Base-by-base conservation (phyloP, 2,113 vertebrate genomes). In the Prunella fulvescens region DNA sequence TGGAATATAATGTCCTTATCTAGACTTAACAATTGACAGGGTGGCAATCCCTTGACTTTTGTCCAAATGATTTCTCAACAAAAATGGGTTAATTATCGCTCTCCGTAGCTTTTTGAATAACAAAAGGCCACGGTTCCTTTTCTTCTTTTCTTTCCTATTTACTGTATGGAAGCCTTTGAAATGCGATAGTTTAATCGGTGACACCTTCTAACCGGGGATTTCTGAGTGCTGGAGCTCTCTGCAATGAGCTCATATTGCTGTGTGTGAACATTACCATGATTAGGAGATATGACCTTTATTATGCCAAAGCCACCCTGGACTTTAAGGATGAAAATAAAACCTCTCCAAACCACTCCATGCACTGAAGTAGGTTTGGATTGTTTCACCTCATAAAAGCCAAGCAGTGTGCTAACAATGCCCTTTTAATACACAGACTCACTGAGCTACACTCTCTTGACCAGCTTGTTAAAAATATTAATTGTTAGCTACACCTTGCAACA, bases 1-100 rank as follows among this genome's bases (percentile, higher is more conserved):
- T 60, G 78, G 95, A 97, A 97, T 98, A 98, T 97, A 98, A 98
- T 98, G 98, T 98, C 97, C 98, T 98, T 98, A 98, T 98, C 98
- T 97, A 95, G 96, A 96, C 97, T 97, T 97, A 97, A 98, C 98
- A 98, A 98, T 98, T 98, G 98, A 98, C 98, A 98, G 98, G 98
- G 98, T 98, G 98, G 98, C 98, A 98, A 98, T 98, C 97, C 98
- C 97, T 98, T 98, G 98, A 98, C 97, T 97, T 97, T 98, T 98
- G 98, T 98, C 98, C 98, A 98, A 97, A 98, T 98, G 98, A 98
- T 98, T 98, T 98, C 98, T 98, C 98, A 98, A 98, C 97, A 98
- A 98, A 99, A 99, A 99, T 99, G 98, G 98, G 98, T 98, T 98
- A 98, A 99, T 99, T 99, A 98, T 98, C 98, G 98, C 98, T 98